Evolutionary conservation across 2,797 vertebrate species (phyloP).

Genomic region (Chelidonichthys spinosus): DNA sequence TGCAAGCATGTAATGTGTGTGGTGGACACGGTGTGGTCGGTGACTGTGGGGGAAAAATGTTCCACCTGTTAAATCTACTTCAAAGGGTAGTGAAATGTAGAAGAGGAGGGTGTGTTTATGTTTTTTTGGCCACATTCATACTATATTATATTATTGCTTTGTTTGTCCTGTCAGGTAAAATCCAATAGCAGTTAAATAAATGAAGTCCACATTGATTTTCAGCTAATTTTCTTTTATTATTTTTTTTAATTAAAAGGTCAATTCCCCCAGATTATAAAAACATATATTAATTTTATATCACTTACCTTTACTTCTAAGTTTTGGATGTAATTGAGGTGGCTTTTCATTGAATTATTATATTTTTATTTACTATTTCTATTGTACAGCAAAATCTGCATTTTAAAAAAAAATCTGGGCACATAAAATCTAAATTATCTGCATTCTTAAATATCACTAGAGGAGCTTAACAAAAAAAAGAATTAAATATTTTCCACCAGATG

Average conservation of each 20-base stretch:
- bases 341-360: background rate
- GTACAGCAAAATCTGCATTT: background rate
- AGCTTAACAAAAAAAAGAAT: background rate
- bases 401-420: background rate
- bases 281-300: background rate
- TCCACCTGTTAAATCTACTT: constrained; percentile 45
- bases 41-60: constrained; percentile 4
- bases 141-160: constrained; percentile 30
- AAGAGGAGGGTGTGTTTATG: constrained; percentile 37
- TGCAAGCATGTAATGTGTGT: constrained; percentile 43
- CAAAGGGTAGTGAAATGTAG: constrained; percentile 34
- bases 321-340: background rate
- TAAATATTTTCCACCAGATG: background rate
- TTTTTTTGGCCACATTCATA: constrained; percentile 23
- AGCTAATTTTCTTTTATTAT: background rate
- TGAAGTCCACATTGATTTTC: constrained; percentile 11
- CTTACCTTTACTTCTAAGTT: background rate
- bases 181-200: constrained; percentile 4
- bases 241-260: background rate
- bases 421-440: background rate
- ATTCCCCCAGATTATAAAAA: background rate
- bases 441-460: background rate
- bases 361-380: no score
- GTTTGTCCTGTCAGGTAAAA: constrained; percentile 11
- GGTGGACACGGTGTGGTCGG: constrained; percentile 16